Conservation (phyloP, 2,113 vertebrate genomes). For the Solea solea region DNA sequence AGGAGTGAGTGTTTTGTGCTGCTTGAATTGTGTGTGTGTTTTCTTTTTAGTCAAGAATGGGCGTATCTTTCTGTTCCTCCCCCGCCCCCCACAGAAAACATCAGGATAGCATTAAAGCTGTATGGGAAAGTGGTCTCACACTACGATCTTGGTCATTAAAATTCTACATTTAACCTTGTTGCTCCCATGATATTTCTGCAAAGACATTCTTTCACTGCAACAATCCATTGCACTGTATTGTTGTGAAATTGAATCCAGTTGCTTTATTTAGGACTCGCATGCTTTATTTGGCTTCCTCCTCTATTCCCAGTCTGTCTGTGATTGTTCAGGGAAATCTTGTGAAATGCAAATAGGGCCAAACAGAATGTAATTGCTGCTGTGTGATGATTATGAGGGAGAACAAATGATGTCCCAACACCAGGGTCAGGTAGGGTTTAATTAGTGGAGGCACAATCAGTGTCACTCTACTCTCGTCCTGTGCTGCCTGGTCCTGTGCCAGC, state of each 20-base stretch:
- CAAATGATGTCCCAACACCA: slow-evolving; percentile 96
- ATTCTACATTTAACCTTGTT: slow-evolving; percentile 42
- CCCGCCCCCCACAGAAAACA: slow-evolving; percentile 19
- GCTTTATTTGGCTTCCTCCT: slow-evolving; percentile 51
- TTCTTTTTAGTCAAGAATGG: slow-evolving; percentile 1
- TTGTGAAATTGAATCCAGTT: slow-evolving; percentile 41
- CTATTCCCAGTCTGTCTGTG: slow-evolving; percentile 63
- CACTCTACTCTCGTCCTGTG: slow-evolving; percentile 85
- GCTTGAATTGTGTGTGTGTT: background rate
- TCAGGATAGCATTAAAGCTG: slow-evolving; percentile 31
- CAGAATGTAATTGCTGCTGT: slow-evolving; percentile 92
- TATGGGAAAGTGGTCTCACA: slow-evolving; percentile 31
- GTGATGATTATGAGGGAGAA: slow-evolving; percentile 92
- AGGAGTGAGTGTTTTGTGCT: background rate
- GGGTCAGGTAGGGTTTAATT: slow-evolving; percentile 98
- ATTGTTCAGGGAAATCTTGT: slow-evolving; percentile 83
- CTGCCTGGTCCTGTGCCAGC: slow-evolving; percentile 88
- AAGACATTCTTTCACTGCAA: slow-evolving; percentile 15
- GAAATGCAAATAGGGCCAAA: slow-evolving; percentile 89
- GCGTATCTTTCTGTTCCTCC: slow-evolving; percentile 5
- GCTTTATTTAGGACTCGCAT: slow-evolving; percentile 12
- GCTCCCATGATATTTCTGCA: slow-evolving; percentile 37
- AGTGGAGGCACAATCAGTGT: slow-evolving; percentile 95
- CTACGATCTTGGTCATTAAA: slow-evolving; percentile 14
- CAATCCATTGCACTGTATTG: background rate